Conservation (phyloP, 2,797 vertebrate genomes). For the Diceros bicornis region DNA sequence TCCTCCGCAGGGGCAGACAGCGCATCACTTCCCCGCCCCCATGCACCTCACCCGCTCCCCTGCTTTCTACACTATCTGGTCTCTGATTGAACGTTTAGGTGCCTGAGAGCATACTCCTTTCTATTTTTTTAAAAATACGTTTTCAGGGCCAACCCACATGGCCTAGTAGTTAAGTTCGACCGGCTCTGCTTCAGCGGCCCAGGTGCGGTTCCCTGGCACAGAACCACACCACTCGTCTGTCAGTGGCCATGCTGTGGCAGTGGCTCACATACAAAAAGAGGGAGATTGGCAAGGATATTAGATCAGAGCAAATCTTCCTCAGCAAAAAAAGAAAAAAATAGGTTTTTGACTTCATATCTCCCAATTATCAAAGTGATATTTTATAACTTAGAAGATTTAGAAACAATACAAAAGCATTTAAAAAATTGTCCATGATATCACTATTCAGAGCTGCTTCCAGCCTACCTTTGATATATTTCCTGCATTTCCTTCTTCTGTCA, state of each 20-base stretch:
- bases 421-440: neutral
- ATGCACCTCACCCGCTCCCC: too few relatives aligned
- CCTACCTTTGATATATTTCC: neutral
- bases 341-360: neutral
- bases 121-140: neutral
- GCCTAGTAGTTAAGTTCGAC: too few relatives aligned
- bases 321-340: neutral
- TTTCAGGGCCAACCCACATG: neutral
- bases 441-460: neutral
- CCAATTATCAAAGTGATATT: constrained; percentile 12
- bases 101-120: neutral
- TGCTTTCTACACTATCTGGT: neutral
- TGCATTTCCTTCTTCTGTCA: neutral
- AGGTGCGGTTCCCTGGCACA: too few relatives aligned
- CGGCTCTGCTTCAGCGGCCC: too few relatives aligned
- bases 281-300: too few relatives aligned
- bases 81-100: neutral
- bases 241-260: too few relatives aligned
- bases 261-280: too few relatives aligned
- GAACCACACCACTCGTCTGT: too few relatives aligned
- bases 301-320: too few relatives aligned
- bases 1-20: neutral
- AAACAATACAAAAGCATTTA: constrained; percentile 13
- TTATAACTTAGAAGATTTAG: neutral
- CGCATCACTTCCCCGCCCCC: rapidly evolving